These are phyloP conservation scores for Carcharodon carcharias DNA, from an alignment of 2,797 vertebrate genomes.

Conservation along the genomic window DNA sequence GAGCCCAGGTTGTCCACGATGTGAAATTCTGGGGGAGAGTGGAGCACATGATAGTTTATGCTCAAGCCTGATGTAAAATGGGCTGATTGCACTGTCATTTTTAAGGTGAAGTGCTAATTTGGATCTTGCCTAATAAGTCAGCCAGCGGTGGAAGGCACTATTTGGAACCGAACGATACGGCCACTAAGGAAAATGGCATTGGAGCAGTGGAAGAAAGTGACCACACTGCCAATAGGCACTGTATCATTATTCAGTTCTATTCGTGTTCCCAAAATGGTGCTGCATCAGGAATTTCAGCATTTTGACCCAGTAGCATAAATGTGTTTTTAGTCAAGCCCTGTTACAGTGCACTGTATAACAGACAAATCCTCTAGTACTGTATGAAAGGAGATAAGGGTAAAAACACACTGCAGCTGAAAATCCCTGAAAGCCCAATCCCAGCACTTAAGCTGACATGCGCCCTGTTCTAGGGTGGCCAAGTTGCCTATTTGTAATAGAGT, in stretches of 20 bases:
- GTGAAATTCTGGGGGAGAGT: not conserved
- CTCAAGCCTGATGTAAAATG: not conserved
- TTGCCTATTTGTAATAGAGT: too few species aligned
- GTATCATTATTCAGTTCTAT: not conserved
- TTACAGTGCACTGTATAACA: not conserved
- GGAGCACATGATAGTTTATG: too few species aligned
- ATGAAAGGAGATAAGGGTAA: not conserved
- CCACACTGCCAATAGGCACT: not conserved
- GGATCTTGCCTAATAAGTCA: not conserved
- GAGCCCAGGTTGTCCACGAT: not conserved
- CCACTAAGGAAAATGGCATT: not conserved
- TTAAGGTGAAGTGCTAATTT: not conserved
- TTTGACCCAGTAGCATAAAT: not conserved
- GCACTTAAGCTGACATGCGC: not conserved
- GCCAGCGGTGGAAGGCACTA: not conserved
- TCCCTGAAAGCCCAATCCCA: not conserved
- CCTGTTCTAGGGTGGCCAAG: not conserved
- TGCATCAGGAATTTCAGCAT: not conserved
- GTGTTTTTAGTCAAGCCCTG: not conserved
- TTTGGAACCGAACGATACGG: not conserved
- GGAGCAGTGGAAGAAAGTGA: not conserved
- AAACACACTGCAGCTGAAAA: not conserved
- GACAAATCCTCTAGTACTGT: not conserved
- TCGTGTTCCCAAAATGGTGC: not conserved
- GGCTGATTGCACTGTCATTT: not conserved